Evolutionary conservation across 2,888 invertebrate genomes (phyloP).

Genomic region (Athrips mouffetella): DNA sequence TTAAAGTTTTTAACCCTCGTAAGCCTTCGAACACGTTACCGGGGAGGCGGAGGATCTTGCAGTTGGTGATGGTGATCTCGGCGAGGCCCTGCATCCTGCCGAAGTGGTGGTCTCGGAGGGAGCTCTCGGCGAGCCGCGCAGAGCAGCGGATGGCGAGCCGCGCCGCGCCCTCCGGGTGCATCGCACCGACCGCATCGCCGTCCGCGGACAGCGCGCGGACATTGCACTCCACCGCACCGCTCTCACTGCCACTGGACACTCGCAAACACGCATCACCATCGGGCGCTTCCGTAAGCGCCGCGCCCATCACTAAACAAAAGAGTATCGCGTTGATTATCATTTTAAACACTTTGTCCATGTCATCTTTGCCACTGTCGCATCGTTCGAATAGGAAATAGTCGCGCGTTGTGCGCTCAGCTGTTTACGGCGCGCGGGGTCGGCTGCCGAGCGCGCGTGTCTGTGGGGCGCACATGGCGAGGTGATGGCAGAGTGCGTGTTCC

Average conservation of each 20-base stretch:
- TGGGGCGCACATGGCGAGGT: slow-evolving; percentile 26
- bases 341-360: slow-evolving; percentile 74
- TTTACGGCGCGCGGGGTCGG: slow-evolving; percentile 46
- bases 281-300: slow-evolving; percentile 73
- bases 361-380: slow-evolving; percentile 69
- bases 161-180: slow-evolving; percentile 84
- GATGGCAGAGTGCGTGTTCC: slow-evolving; percentile 48
- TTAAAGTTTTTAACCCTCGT: slow-evolving; percentile 86
- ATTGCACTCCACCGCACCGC: slow-evolving; percentile 77
- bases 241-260: slow-evolving; percentile 61
- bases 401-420: slow-evolving; percentile 59
- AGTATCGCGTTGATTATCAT: slow-evolving; percentile 74
- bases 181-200: slow-evolving; percentile 80
- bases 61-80: slow-evolving; percentile 85
- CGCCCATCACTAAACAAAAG: slow-evolving; percentile 76
- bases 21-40: slow-evolving; percentile 89
- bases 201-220: slow-evolving; percentile 84
- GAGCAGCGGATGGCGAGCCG: slow-evolving; percentile 86
- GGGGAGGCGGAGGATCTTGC: slow-evolving; percentile 88
- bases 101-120: slow-evolving; percentile 84
- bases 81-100: slow-evolving; percentile 86
- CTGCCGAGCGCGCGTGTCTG: slow-evolving; percentile 23
- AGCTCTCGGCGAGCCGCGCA: slow-evolving; percentile 80
- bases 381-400: slow-evolving; percentile 47
- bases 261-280: slow-evolving; percentile 67